These are phyloP conservation scores for Trachelus tabidus DNA, from an alignment of 2,888 invertebrate species.

Conservation along the genomic window DNA sequence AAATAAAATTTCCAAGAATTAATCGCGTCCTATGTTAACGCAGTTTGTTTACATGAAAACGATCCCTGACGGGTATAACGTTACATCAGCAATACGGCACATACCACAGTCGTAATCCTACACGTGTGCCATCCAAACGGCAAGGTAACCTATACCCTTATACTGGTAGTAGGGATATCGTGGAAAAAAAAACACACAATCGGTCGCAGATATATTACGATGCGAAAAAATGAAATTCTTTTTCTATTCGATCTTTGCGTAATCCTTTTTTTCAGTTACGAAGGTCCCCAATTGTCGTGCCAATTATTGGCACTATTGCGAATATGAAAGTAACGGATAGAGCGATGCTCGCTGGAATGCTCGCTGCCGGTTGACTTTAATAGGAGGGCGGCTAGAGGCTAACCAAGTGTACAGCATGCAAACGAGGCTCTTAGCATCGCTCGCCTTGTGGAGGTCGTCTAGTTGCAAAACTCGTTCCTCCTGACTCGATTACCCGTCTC, in stretches of 20 bases:
- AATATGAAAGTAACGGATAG: not conserved
- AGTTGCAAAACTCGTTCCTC: conserved; percentile 56
- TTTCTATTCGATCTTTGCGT: not conserved
- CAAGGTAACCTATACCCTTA: conserved; percentile 28
- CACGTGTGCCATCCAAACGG: conserved; percentile 31
- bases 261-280: not conserved
- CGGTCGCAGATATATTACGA: too few species aligned
- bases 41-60: conserved; percentile 15
- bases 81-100: conserved; percentile 30
- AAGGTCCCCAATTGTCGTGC: not conserved
- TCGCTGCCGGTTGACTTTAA: conserved; percentile 41
- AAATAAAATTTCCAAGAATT: not conserved
- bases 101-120: conserved; percentile 33
- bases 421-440: conserved; percentile 36
- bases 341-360: conserved; percentile 1
- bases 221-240: too few species aligned
- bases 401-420: conserved; percentile 33
- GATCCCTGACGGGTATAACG: conserved; percentile 28
- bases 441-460: conserved; percentile 54
- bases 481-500: conserved; percentile 16
- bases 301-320: not conserved
- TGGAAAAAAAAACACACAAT: too few species aligned
- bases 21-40: not conserved
- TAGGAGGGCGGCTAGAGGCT: conserved; percentile 36
- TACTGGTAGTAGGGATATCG: too few species aligned